Evolutionary conservation across 2,888 invertebrate species (phyloP).

Genomic region (Drosophila birchii): DNA sequence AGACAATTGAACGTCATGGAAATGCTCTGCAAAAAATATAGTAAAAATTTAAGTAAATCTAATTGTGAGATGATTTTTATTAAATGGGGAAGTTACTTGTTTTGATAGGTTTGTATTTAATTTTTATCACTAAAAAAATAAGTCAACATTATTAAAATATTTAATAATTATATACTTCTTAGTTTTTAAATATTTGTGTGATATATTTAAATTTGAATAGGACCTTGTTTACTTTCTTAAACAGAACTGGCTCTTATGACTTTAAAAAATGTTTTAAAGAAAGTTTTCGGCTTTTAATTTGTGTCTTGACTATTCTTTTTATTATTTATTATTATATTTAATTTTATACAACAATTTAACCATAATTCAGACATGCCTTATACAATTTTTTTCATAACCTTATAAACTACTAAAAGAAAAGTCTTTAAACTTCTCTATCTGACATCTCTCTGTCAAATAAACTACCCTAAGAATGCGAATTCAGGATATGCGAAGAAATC

Average conservation of each 20-base stretch:
- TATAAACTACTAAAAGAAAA: not conserved
- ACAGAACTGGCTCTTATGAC: too few relatives aligned
- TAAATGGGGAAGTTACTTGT: too few relatives aligned
- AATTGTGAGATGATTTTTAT: not conserved
- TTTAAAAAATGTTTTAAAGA: too few relatives aligned
- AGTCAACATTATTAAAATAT: not conserved
- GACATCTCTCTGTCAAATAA: not conserved
- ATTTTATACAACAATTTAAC: too few relatives aligned
- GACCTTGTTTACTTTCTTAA: too few relatives aligned
- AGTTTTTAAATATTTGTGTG: too few relatives aligned
- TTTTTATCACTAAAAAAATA: not conserved
- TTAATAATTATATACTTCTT: too few relatives aligned
- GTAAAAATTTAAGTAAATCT: not conserved
- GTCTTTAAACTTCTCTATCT: not conserved
- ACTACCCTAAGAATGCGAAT: not conserved
- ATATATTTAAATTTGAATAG: too few relatives aligned
- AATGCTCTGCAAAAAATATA: constrained; percentile 11
- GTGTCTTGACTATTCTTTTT: too few relatives aligned
- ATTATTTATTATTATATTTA: too few relatives aligned
- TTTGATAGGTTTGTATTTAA: not conserved
- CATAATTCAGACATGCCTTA: not conserved
- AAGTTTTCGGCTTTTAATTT: too few relatives aligned
- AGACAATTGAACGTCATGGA: not conserved
- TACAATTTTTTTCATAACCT: not conserved
- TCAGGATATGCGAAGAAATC: constrained; percentile 11